Base-by-base conservation (phyloP, 2,888 invertebrate genomes). In the Harpalus rufipes region DNA sequence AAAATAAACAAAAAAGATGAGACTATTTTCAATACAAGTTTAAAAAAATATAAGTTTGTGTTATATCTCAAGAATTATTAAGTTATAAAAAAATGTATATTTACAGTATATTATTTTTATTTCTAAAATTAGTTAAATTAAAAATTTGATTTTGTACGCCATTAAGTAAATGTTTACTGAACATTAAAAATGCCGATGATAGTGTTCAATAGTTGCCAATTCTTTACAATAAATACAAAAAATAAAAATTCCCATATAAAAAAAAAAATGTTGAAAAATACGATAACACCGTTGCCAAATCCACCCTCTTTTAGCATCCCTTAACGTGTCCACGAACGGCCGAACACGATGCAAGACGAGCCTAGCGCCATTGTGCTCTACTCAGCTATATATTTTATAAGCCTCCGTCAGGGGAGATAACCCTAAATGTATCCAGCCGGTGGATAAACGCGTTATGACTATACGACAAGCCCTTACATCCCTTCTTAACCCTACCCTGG, bases 361-460 rank as follows among this genome's bases (percentile, higher is more conserved):
- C 56, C 32, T n/a, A 32, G 59, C 72, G 84, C 86, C 86, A 87
- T 88, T 88, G 87, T 88, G 80, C 65, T 87, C 86, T 87, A 88
- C 32, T 32, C 32, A 87, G 88, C 88, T 87, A 87, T 87, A 88
- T 88, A 88, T 88, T 88, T 88, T 87, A 88, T 87, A 87, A 87
- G 87, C 86, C 86, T 72, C 72, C 86, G 87, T 87, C 87, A 87
- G 86, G 87, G 88, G 87, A 88, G 88, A 89, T 89, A 89, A 88
- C 88, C 88, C 88, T 88, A 88, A 89, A 87, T 88, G 88, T 87
- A 88, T 86, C 87, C 87, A 82, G 88, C 88, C 87, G 88, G 65
- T 86, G 87, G 88, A 89, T 89, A 89, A 88, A 88, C 88, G 88
- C 87, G 88, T 88, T 89, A 89, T 87, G 88, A 88, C 87, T 87